Evolutionary conservation across 1,140 invertebrate genomes (phyloP).

Genomic region (Euura lappo): DNA sequence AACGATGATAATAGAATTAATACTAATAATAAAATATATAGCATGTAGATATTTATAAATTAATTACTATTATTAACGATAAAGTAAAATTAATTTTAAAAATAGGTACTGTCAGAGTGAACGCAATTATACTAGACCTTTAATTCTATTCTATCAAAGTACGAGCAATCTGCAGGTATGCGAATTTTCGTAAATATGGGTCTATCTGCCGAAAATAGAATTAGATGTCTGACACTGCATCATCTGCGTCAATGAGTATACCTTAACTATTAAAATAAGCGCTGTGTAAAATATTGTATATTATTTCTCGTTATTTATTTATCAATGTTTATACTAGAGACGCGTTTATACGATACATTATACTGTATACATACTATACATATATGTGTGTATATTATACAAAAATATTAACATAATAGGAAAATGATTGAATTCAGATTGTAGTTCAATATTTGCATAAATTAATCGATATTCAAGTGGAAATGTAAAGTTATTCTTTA

Average conservation of each 20-base stretch:
- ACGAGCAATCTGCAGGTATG: neutral
- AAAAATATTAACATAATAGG: neutral
- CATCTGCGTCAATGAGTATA: neutral
- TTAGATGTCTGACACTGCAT: neutral
- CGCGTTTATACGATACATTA: constrained; percentile 43
- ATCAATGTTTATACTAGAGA: constrained; percentile 47
- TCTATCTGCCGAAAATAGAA: neutral
- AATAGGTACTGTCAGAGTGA: neutral
- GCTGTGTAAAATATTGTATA: constrained; percentile 54
- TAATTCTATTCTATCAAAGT: neutral
- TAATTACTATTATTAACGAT: neutral
- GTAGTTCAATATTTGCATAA: constrained; percentile 3
- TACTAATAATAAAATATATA: neutral
- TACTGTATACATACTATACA: neutral
- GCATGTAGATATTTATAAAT: neutral
- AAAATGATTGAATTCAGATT: neutral
- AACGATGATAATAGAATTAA: neutral
- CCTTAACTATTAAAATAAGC: neutral
- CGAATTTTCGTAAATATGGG: neutral
- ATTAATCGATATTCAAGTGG: neutral
- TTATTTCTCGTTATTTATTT: constrained; percentile 50
- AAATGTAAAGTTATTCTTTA: constrained; percentile 2
- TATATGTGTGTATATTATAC: neutral
- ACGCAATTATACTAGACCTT: neutral
- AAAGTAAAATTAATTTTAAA: neutral